phyloP scores from a whole-genome alignment of 2,888 invertebrate genomes.

The Pammene aurita region DNA sequence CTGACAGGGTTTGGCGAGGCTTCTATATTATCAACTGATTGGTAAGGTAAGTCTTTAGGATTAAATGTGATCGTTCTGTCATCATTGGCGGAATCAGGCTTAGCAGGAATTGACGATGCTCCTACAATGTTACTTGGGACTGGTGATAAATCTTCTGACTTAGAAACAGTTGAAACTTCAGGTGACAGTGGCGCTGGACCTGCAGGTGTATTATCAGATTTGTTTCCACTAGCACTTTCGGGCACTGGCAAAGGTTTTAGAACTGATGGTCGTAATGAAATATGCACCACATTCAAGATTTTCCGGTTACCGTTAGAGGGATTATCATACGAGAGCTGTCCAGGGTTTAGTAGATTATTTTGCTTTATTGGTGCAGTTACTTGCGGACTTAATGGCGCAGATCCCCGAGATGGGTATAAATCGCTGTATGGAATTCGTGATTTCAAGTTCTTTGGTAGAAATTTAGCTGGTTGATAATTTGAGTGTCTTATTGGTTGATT shows the following conservation, averaged over 20 bases:
- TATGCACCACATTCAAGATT: conserved; percentile 12
- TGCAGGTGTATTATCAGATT: not conserved
- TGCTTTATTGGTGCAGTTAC: not conserved
- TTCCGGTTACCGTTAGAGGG: conserved; percentile 14
- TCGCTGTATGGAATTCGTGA: not conserved
- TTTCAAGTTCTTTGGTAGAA: not conserved
- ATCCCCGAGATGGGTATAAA: not conserved
- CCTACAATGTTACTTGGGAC: not conserved
- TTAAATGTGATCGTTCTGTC: not conserved
- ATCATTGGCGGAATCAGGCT: not conserved
- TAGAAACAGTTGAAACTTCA: not conserved
- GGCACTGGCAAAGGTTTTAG: not conserved
- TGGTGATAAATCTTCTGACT: conserved; percentile 24
- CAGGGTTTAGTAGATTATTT: not conserved
- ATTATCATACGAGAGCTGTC: conserved; percentile 7
- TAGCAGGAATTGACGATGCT: not conserved
- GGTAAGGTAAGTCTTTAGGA: not conserved
- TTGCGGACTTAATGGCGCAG: not conserved
- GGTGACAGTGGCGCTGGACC: conserved; percentile 11
- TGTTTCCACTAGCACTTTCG: not conserved
- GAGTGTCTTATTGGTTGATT: not conserved
- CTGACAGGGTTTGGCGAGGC: conserved; percentile 24
- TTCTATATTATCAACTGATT: conserved; percentile 12
- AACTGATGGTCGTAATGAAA: conserved; percentile 3
- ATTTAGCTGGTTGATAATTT: not conserved